Evolutionary conservation across 2,113 vertebrate genomes (phyloP).

Genomic region (Ondatra zibethicus): DNA sequence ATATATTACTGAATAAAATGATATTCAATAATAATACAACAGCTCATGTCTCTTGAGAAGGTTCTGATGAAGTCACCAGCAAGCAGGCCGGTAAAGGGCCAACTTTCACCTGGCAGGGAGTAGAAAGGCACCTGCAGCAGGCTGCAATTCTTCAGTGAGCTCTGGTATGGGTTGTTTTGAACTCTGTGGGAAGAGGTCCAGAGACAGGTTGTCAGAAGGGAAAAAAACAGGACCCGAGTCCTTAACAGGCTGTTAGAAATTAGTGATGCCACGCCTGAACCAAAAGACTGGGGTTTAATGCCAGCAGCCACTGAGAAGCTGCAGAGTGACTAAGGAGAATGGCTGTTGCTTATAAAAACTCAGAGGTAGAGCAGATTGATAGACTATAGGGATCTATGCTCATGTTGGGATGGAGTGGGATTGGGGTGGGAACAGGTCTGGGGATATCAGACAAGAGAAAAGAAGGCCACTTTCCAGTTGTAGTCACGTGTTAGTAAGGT

Average conservation of each 20-base stretch:
- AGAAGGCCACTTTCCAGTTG: not conserved
- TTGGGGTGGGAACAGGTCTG: not conserved
- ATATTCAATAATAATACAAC: too few species aligned
- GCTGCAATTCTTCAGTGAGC: not conserved
- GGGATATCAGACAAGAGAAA: not conserved
- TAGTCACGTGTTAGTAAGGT: not conserved
- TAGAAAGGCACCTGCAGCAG: too few species aligned
- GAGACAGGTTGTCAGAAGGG: not conserved
- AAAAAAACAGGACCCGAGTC: not conserved
- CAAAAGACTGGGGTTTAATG: not conserved
- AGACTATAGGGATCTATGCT: not conserved
- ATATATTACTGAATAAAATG: too few species aligned
- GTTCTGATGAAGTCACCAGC: not conserved
- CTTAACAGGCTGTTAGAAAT: constrained; percentile 30
- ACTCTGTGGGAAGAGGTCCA: not conserved
- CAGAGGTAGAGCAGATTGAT: not conserved
- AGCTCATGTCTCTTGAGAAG: constrained; percentile 5
- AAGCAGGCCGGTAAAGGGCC: not conserved
- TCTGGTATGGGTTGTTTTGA: constrained; percentile 18
- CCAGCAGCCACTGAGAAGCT: not conserved
- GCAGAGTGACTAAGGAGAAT: constrained; percentile 26
- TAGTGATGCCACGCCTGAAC: not conserved
- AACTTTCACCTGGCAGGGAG: not conserved
- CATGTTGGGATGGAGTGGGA: not conserved
- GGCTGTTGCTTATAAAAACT: not conserved